Evolutionary conservation across 1,140 invertebrate species (phyloP), one percentile per base, ranked within the genome.

Genomic region (Drosophila kikkawai): DNA sequence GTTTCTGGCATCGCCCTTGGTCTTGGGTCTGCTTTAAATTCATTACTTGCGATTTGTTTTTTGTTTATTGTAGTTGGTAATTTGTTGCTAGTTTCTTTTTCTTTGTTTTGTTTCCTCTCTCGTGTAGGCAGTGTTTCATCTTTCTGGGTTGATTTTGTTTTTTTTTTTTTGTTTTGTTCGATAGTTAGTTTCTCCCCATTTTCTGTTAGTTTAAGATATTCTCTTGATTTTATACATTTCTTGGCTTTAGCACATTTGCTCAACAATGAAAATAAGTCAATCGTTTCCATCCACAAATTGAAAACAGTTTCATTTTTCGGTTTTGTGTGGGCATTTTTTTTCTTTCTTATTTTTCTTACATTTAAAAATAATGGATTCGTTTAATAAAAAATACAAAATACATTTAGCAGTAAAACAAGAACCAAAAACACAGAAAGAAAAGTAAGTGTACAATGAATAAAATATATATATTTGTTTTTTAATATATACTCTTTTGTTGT

Each of bases 61-160:
- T 47, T 87, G 67, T 73, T 74, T 82, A 75, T 91, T 90, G 75
- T 80, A 84, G 63, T 86, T 88, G 58, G 66, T 85, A 82, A 83
- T 84, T 88, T 88, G 84, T 90, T 88, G 66, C 84, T 90, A 90
- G 77, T 88, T 82, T 59, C 2, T 22, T 26, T 26, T 44, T 36
- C 68, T 75, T 39, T 37, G 39, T 80, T 59, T 64, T 45, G 29
- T 74, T 77, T 77, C 69, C 58, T 83, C 73, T 74, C 45, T 58
- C 79, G 57, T 84, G 61, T 91, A 90, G 85, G 78, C 84, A 91
- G 86, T 88, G 88, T 90, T 88, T 86, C 77, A 74, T 87, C 74
- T 65, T 77, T 77, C 64, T 83, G 75, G 63, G 55, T 56, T 76
- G 56, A 29, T 29, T 29, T 29, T 29, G 26, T 29, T 47, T 22